Percentiles rank a stretch among this genome's conserved stretches.
These are phyloP conservation scores for Umimayanthus chanpuru DNA, from an alignment of 92 coral and sea anemone species.

Conservation along the genomic window DNA sequence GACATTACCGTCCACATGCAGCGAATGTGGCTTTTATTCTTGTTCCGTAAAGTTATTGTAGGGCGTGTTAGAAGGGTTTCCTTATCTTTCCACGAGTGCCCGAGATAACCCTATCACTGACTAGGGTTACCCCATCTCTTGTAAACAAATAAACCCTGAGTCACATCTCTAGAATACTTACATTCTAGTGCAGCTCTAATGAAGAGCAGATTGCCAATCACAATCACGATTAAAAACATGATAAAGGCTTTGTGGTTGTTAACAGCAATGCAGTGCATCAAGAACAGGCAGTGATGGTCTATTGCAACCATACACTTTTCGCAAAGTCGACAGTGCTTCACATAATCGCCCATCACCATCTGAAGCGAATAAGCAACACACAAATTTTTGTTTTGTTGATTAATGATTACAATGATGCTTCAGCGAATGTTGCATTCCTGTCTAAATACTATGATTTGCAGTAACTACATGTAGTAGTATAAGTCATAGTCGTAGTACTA, in stretches of 20 bases:
- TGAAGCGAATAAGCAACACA: conserved; percentile 30
- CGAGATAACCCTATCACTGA: too few relatives aligned
- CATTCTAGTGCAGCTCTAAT: conserved; percentile 77
- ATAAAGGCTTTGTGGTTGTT: conserved; percentile 90
- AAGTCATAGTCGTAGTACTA: too few relatives aligned
- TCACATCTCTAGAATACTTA: conserved; percentile 48
- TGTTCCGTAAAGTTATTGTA: too few relatives aligned
- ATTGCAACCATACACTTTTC: conserved; percentile 72
- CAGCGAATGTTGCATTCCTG: neutral
- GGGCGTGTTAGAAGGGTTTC: too few relatives aligned
- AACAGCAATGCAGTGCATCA: conserved; percentile 83
- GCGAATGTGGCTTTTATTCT: too few relatives aligned
- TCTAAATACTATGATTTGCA: neutral
- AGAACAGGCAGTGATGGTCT: conserved; percentile 95
- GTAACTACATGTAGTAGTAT: too few relatives aligned
- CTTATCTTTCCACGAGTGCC: too few relatives aligned
- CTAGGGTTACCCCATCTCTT: too few relatives aligned
- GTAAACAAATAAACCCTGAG: neutral
- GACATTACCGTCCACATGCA: too few relatives aligned
- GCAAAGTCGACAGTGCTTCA: conserved; percentile 93
- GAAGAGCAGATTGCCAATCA: conserved; percentile 73
- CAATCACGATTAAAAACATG: conserved; percentile 61
- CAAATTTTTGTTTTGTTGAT: too few relatives aligned
- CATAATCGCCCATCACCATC: conserved; percentile 76
- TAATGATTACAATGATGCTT: neutral